Evolutionary conservation across 2,113 vertebrate species (phyloP).

Genomic region (Talpa occidentalis): DNA sequence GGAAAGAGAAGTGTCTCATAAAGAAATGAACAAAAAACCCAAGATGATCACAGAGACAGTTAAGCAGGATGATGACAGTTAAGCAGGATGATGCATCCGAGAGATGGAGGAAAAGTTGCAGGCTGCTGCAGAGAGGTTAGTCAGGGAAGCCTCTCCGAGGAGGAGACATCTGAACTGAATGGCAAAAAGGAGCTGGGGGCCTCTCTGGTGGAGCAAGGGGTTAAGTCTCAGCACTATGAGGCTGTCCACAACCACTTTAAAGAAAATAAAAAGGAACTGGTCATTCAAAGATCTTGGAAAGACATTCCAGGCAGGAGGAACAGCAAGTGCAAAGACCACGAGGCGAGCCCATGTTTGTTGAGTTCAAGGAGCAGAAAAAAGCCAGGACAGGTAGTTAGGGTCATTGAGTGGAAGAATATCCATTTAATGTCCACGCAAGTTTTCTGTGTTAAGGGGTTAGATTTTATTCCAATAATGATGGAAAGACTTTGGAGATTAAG

Average conservation of each 20-base stretch:
- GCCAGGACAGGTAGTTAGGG: background rate
- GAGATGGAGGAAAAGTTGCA: background rate
- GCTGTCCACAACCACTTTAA: too few relatives aligned
- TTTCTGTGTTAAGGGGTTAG: background rate
- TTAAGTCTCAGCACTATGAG: too few relatives aligned
- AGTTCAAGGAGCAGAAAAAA: background rate
- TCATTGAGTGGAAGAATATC: background rate
- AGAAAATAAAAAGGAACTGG: constrained; percentile 25
- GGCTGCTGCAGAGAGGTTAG: background rate
- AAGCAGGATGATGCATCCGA: background rate
- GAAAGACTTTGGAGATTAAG: background rate
- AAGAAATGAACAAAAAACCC: background rate
- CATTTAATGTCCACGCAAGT: background rate
- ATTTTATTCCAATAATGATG: constrained; percentile 33
- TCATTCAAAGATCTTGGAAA: constrained; percentile 40
- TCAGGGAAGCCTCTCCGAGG: background rate
- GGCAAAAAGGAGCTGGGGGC: constrained; percentile 22
- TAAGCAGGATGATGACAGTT: background rate
- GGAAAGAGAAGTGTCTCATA: background rate
- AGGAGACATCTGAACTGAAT: background rate
- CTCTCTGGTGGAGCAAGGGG: too few relatives aligned
- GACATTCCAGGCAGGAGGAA: background rate
- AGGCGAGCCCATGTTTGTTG: background rate
- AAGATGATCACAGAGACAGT: background rate
- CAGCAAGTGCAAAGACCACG: background rate